phyloP scores from a whole-genome alignment of 2,888 invertebrate species.

The Meiosimyza platycephala region DNA sequence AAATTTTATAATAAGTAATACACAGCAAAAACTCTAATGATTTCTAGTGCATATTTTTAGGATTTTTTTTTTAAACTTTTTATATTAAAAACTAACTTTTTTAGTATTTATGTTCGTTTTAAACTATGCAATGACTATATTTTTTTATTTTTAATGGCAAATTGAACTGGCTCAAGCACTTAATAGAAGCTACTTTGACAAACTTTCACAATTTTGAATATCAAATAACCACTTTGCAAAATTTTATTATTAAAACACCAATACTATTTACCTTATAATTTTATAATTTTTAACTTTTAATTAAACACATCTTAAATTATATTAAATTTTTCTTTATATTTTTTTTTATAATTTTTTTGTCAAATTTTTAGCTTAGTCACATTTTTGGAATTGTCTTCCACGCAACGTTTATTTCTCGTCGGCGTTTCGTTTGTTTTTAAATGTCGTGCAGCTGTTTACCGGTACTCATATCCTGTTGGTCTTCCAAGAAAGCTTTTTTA shows the following conservation, averaged over 20 bases:
- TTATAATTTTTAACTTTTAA: too few species aligned
- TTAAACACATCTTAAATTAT: not conserved
- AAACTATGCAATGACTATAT: too few species aligned
- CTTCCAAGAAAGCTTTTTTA: not conserved
- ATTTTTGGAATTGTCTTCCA: not conserved
- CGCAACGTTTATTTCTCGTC: slow-evolving; percentile 24
- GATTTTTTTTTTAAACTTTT: too few species aligned
- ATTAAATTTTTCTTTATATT: not conserved
- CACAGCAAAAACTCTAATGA: not conserved
- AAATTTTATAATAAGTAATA: not conserved
- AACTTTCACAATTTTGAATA: not conserved
- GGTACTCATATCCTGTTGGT: slow-evolving; percentile 13
- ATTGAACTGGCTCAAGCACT: too few species aligned
- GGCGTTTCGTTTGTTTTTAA: slow-evolving; percentile 30
- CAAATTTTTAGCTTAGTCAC: not conserved
- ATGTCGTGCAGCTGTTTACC: slow-evolving; percentile 4
- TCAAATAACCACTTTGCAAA: not conserved
- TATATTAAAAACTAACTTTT: too few species aligned
- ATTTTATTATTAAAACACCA: not conserved
- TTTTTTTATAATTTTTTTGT: not conserved
- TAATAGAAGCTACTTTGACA: not conserved
- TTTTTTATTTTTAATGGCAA: too few species aligned
- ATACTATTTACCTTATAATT: too few species aligned
- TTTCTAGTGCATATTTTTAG: not conserved
- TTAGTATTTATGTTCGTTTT: too few species aligned